phyloP scores from a whole-genome alignment of 2,888 invertebrate genomes.

The Ctena decussata region DNA sequence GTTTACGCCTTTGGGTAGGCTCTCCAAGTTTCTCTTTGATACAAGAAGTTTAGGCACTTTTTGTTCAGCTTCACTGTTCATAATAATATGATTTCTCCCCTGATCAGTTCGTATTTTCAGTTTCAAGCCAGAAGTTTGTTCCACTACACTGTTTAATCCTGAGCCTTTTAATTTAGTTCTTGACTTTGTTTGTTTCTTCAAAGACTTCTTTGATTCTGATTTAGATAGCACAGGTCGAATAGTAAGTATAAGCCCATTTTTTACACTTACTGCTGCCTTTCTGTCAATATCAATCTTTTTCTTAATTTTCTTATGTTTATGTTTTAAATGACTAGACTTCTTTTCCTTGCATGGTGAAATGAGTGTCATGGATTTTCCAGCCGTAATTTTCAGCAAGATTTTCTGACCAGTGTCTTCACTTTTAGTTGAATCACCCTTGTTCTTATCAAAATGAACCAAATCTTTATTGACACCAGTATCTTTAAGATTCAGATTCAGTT shows the following conservation, averaged over 20 bases:
- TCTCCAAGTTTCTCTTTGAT: neutral
- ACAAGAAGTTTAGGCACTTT: neutral
- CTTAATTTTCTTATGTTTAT: neutral
- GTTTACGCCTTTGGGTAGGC: neutral
- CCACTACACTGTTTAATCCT: neutral
- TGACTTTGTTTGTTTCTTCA: neutral
- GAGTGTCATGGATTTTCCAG: constrained; percentile 57
- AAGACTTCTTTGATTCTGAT: neutral
- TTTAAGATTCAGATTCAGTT: neutral
- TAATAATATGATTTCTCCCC: neutral
- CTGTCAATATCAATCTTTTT: neutral
- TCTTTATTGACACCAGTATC: neutral
- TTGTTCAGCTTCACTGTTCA: neutral
- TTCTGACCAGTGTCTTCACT: constrained; percentile 22
- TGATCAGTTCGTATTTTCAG: neutral
- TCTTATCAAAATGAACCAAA: neutral
- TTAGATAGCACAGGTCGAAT: neutral
- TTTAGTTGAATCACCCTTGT: neutral
- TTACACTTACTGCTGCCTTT: neutral
- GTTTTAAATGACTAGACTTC: neutral
- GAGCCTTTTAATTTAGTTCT: neutral
- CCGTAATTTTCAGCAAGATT: constrained; percentile 58
- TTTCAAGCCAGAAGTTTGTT: constrained; percentile 1
- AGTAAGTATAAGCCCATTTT: neutral
- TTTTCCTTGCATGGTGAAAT: constrained; percentile 40